phyloP scores from a whole-genome alignment of 1,140 invertebrate genomes.

The Bombus waltoni region DNA sequence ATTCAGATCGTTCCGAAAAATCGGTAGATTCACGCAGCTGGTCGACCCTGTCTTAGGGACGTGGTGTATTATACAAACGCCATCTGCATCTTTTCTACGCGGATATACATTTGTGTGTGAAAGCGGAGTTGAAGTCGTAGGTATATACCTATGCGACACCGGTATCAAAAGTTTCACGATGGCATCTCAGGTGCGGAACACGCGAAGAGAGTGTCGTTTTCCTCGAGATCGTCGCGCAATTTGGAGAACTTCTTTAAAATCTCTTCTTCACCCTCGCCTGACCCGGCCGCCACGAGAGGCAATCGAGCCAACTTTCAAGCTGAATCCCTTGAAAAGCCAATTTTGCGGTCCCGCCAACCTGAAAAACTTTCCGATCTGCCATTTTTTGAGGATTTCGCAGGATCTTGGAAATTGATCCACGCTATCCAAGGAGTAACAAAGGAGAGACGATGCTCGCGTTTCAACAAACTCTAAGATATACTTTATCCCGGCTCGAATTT shows the following conservation, averaged over 20 bases:
- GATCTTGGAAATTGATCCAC: constrained; percentile 36
- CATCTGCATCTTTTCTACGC: constrained; percentile 75
- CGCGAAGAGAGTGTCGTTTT: constrained; percentile 54
- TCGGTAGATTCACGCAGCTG: constrained; percentile 59
- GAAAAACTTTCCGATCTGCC: constrained; percentile 54
- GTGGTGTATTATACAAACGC: constrained; percentile 70
- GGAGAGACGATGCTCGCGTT: neutral
- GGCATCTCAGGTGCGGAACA: constrained; percentile 46
- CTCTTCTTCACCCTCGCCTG: constrained; percentile 31
- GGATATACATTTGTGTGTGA: constrained; percentile 69
- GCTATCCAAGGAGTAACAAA: neutral
- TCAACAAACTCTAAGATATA: neutral
- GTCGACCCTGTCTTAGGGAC: neutral
- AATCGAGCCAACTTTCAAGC: constrained; percentile 63
- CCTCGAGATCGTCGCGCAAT: constrained; percentile 65
- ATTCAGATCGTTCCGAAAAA: constrained; percentile 51
- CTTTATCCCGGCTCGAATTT: neutral
- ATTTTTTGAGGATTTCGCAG: constrained; percentile 57
- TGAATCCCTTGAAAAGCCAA: constrained; percentile 59
- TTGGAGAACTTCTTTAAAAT: constrained; percentile 66
- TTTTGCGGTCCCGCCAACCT: constrained; percentile 57
- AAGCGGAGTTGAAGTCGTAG: constrained; percentile 67
- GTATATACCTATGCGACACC: constrained; percentile 47
- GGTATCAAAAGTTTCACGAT: constrained; percentile 66
- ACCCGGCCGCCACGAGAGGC: constrained; percentile 11